Percentiles rank a stretch among this genome's conserved stretches.
Conservation (phyloP, 2,888 invertebrate genomes). For the Myopa testacea region DNA sequence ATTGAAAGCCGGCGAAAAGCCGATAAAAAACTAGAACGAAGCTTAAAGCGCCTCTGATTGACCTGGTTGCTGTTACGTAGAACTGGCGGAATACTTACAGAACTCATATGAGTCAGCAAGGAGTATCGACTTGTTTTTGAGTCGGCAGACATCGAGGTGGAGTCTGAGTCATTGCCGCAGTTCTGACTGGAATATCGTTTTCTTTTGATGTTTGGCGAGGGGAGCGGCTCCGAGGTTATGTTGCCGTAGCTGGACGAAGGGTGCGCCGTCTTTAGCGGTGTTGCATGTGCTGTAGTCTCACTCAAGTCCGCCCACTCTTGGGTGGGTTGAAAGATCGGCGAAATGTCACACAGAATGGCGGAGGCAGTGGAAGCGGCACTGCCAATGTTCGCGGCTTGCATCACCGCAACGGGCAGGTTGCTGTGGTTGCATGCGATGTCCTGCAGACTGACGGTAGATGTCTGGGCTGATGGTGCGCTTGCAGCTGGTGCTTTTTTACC, state of each 20-base stretch:
- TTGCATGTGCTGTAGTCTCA: slow-evolving; percentile 62
- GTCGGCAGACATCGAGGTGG: slow-evolving; percentile 77
- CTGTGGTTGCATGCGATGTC: slow-evolving; percentile 54
- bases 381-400: slow-evolving; percentile 43
- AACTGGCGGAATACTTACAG: slow-evolving; percentile 61
- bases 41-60: no score
- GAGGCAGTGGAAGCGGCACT: not conserved
- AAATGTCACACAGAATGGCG: slow-evolving; percentile 43
- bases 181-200: slow-evolving; percentile 59
- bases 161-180: slow-evolving; percentile 68
- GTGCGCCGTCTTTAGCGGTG: slow-evolving; percentile 66
- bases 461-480: slow-evolving; percentile 47
- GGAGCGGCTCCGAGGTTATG: slow-evolving; percentile 61
- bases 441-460: slow-evolving; percentile 55
- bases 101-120: slow-evolving; percentile 68
- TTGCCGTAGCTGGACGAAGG: slow-evolving; percentile 64
- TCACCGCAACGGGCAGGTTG: slow-evolving; percentile 42
- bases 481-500: slow-evolving; percentile 42
- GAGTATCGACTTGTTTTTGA: slow-evolving; percentile 75
- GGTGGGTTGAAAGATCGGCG: slow-evolving; percentile 52
- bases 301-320: slow-evolving; percentile 35
- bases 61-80: no score
- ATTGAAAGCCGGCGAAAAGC: no score
- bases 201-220: slow-evolving; percentile 65
- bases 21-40: no score